Base-by-base conservation (phyloP, 2,888 invertebrate species). In the Epicampocera succincta region DNA sequence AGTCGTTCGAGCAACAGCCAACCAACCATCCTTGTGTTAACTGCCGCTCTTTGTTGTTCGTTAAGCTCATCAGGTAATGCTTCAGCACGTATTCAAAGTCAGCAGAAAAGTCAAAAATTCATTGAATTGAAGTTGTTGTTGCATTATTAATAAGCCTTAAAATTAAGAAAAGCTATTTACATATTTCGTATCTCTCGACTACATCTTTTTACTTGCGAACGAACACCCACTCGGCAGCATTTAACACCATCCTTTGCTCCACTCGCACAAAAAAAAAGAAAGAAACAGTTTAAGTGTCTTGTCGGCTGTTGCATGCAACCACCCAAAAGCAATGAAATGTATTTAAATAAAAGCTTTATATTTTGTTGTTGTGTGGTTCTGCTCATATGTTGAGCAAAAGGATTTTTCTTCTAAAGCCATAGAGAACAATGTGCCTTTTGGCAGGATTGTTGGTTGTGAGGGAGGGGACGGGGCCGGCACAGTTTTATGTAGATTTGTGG, bases 31-130 rank as follows among this genome's bases (percentile, higher is more conserved):
- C 52, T 52, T n/a, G 3, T 40, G 9, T 15, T 42, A 52, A 25
- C 44, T 72, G 13, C 54, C 60, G 21, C 44, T 15, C 17, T 25
- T 19, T 58, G 21, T 33, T 52, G 12, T 17, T 17, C 40, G 52
- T 52, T 71, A 80, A 82, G 82, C 82, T 82, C 78, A 75, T 82
- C 78, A 82, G 82, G 82, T 82, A 82, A 82, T 82, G 82, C 74
- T 82, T 60, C 61, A 75, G 82, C 82, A 82, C 82, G 82, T 82
- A 82, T 66, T 78, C 82, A 78, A 78, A 82, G 78, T 82, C 82
- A 82, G 82, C 82, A 82, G 73, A 82, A 82, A 78, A 82, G 82
- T 82, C 82, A 78, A 82, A 82, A 78, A 75, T 82, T 82, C 82
- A 82, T 82, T 82, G 78, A 82, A 82, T 82, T 78, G 71, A 80